Base-by-base conservation (phyloP, 2,888 invertebrate genomes). In the Eubasilissa splendida region DNA sequence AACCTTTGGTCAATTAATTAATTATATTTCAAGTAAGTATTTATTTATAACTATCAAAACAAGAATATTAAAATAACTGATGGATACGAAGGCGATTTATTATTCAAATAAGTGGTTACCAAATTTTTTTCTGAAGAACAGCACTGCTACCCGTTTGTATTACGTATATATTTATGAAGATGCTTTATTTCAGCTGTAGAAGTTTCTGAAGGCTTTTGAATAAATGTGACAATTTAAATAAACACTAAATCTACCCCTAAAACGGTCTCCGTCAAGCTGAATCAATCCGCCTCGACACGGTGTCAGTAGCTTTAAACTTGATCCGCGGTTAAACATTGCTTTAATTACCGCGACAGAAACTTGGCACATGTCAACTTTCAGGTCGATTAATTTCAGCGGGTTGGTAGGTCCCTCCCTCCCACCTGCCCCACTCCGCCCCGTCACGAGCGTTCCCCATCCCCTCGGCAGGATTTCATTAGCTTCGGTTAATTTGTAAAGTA, bases 331-430 rank as follows among this genome's bases (percentile, higher is more conserved):
- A 77, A 82, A 80, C 82, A 82, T 82, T 78, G 59, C 73, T 80
- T 82, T 82, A 82, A 82, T 82, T 82, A 77, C 80, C 80, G 77
- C 77, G 80, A 82, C 82, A 82, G 74, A 75, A 8, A 14, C 52
- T 68, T 52, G 10, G 14, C 68, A 68, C 42, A 56, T 31, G 71
- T 73, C 71, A 73, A 73, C 54, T 73, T 73, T 73, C 58, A 73
- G 71, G 56, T 73, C 71, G 54, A 73, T 73, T 73, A 73, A 73
- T 73, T 73, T 58, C 71, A 58, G 58, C 71, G 54, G 58, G 42
- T 59, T 59, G n/a, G 60, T 63, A 33, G 14, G 42, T 68, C 0
- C 2, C 58, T 58, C 58, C 12, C 12, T 4, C 58, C 58, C 4
- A n/a, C 33, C 65, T 31, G 14, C 10, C 54, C 22, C 22, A 2